A percentile compares a stretch with the other conserved stretches of the same genome.
Conservation (phyloP, 2,888 invertebrate species). For the Leptura quadrifasciata region DNA sequence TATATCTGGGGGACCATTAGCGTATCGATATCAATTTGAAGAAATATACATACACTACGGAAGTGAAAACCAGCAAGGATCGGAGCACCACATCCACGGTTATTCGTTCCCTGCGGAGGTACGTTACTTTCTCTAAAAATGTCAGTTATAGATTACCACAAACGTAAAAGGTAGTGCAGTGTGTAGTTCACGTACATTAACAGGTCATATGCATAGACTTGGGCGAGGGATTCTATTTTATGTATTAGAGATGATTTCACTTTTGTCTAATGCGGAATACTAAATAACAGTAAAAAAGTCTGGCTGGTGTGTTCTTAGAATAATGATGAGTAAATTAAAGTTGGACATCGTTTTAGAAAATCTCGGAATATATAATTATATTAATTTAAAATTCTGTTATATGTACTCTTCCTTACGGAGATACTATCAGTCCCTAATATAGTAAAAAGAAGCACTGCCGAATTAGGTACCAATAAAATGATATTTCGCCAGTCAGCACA, state of each 20-base stretch:
- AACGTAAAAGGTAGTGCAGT: slow-evolving; percentile 10
- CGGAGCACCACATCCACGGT: slow-evolving; percentile 96
- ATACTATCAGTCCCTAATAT: too few species aligned
- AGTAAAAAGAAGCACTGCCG: too few species aligned
- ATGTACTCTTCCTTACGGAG: too few species aligned
- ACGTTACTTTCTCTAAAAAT: slow-evolving; percentile 66
- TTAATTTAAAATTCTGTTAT: too few species aligned
- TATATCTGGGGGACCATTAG: slow-evolving; percentile 96
- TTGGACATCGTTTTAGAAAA: too few species aligned
- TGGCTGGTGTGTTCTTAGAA: too few species aligned
- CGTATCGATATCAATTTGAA: slow-evolving; percentile 96
- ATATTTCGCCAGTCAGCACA: too few species aligned
- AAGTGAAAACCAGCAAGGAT: slow-evolving; percentile 90
- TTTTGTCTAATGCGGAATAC: not conserved
- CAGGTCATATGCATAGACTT: not conserved
- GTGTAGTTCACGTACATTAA: slow-evolving; percentile 3
- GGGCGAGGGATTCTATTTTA: not conserved
- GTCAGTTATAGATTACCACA: slow-evolving; percentile 10
- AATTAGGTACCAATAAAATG: too few species aligned
- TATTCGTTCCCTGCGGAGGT: slow-evolving; percentile 99
- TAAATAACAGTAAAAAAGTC: too few species aligned
- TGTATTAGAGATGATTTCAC: not conserved
- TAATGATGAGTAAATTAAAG: too few species aligned
- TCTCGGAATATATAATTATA: too few species aligned
- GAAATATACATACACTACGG: slow-evolving; percentile 98